A percentile compares a stretch with the other conserved stretches of the same genome.
Conservation (phyloP, 2,888 invertebrate genomes). For the Nesidiocoris tenuis region DNA sequence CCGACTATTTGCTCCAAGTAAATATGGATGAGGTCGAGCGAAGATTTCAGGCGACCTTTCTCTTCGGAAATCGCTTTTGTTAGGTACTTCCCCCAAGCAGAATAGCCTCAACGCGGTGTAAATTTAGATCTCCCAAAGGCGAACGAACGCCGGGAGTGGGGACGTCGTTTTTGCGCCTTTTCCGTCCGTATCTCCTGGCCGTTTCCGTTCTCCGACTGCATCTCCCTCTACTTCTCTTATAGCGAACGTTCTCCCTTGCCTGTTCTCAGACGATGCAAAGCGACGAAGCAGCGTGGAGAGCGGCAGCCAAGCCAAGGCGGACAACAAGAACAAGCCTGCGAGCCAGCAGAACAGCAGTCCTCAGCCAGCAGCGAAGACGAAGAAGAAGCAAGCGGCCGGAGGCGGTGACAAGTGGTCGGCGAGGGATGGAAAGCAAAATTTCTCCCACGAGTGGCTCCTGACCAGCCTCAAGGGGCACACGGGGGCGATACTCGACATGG, state of each 20-base stretch:
- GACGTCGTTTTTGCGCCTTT: not conserved
- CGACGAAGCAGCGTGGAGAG: constrained; percentile 32
- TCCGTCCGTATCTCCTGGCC: not conserved
- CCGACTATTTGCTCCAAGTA: not conserved
- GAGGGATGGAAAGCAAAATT: constrained; percentile 57
- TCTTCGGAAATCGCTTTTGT: not conserved
- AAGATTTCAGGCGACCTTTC: not conserved
- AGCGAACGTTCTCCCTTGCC: constrained; percentile 10
- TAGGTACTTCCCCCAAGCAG: not conserved
- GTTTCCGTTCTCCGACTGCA: not conserved
- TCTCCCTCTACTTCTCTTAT: not conserved
- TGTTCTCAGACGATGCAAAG: constrained; percentile 32
- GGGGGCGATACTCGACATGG: constrained; percentile 70
- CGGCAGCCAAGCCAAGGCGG: constrained; percentile 9
- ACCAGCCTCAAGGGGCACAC: constrained; percentile 81
- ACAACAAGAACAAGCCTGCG: constrained; percentile 8
- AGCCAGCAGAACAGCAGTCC: constrained; percentile 5
- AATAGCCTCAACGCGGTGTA: not conserved
- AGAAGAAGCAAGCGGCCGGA: constrained; percentile 56
- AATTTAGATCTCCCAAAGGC: not conserved
- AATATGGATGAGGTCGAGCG: not conserved
- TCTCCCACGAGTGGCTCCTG: constrained; percentile 75
- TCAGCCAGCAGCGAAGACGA: constrained; percentile 50
- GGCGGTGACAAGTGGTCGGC: constrained; percentile 50
- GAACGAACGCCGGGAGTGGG: not conserved